phyloP scores from a whole-genome alignment of 2,113 vertebrate genomes.

The Empidonax traillii region DNA sequence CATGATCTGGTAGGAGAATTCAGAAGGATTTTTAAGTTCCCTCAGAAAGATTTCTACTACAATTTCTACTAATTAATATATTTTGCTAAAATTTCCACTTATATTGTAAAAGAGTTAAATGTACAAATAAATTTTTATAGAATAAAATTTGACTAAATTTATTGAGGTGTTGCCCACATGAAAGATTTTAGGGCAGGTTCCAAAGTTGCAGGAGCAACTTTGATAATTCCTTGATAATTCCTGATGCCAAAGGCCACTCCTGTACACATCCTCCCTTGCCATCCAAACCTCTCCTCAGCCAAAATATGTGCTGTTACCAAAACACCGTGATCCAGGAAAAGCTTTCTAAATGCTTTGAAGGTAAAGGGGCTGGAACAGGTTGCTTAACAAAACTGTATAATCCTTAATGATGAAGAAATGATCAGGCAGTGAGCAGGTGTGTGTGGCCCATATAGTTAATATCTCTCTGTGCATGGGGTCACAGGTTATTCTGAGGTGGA shows the following conservation, averaged over 20 bases:
- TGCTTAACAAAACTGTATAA: not conserved
- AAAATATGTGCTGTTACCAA: not conserved
- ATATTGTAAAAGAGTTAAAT: not conserved
- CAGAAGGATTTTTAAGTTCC: not conserved
- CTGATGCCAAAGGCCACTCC: not conserved
- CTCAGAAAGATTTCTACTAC: not conserved
- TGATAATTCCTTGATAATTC: not conserved
- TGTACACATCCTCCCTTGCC: not conserved
- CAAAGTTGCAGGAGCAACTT: not conserved
- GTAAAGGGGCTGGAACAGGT: not conserved
- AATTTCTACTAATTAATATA: not conserved
- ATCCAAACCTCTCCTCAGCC: not conserved
- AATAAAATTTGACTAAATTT: not conserved
- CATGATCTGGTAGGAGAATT: not conserved
- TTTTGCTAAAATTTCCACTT: not conserved
- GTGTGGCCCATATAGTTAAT: not conserved
- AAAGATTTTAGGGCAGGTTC: not conserved
- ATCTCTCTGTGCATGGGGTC: rapidly evolving
- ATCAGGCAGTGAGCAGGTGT: not conserved
- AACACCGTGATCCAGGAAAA: not conserved
- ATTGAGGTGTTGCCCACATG: not conserved
- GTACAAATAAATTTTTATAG: not conserved
- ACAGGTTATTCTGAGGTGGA: not conserved
- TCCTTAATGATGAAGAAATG: not conserved
- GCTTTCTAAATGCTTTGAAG: not conserved